Conservation (phyloP, 1,140 invertebrate species). For the Drosophila watanabei region DNA sequence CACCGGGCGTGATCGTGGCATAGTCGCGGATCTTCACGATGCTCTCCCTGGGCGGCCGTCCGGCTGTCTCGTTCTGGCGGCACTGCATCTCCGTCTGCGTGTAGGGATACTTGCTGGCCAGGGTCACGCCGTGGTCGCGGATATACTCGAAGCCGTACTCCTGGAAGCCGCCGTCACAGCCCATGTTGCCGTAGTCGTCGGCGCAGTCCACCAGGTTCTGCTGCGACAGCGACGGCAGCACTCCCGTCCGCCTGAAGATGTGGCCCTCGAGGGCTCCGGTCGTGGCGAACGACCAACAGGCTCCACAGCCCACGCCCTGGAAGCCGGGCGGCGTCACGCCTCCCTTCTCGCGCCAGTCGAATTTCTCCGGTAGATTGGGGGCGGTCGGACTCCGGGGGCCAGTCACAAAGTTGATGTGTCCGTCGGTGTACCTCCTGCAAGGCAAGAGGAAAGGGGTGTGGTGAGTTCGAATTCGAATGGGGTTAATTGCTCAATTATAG, state of each 20-base stretch:
- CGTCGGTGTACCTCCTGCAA: conserved; percentile 61
- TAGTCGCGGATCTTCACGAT: conserved; percentile 89
- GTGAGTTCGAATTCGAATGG: background rate
- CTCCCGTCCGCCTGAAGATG: conserved; percentile 89
- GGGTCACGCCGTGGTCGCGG: conserved; percentile 87
- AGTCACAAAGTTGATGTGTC: conserved; percentile 75
- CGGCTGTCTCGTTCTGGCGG: conserved; percentile 86
- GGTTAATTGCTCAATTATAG: conserved; percentile 7
- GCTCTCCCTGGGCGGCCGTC: conserved; percentile 86
- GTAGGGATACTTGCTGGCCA: conserved; percentile 87
- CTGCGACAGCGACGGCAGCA: conserved; percentile 89
- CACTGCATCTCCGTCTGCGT: conserved; percentile 87
- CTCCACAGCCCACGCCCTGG: conserved; percentile 88
- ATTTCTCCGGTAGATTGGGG: conserved; percentile 82
- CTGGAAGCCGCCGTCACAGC: conserved; percentile 90
- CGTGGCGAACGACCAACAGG: conserved; percentile 88
- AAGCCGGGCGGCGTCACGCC: conserved; percentile 90
- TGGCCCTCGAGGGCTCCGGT: conserved; percentile 87
- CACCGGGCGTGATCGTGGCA: conserved; percentile 88
- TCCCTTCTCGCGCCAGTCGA: conserved; percentile 90
- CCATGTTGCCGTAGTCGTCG: conserved; percentile 88
- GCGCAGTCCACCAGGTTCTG: conserved; percentile 89
- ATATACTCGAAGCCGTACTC: conserved; percentile 90
- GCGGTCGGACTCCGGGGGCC: conserved; percentile 30
- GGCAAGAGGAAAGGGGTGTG: background rate